Percentiles rank a stretch among this genome's conserved stretches.
Evolutionary conservation across 2,888 invertebrate genomes (phyloP).

Genomic region (Abscondita cerata): DNA sequence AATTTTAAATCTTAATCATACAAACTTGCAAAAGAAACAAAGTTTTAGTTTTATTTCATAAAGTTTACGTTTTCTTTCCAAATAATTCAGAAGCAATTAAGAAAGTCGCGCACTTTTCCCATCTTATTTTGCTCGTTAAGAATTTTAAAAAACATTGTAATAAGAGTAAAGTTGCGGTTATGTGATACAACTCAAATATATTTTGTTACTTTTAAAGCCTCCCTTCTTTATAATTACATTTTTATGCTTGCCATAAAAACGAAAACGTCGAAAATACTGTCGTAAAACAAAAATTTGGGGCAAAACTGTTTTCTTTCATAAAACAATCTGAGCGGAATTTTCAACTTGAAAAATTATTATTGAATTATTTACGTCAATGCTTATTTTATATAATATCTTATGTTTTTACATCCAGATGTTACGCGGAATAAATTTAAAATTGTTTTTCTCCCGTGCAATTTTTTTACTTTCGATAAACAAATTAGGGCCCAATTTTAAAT

Average conservation of each 20-base stretch:
- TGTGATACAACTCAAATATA: slow-evolving; percentile 18
- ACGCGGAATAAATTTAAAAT: too few relatives aligned
- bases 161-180: background rate
- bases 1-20: background rate
- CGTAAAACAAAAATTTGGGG: slow-evolving; percentile 23
- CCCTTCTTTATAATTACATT: slow-evolving; percentile 27
- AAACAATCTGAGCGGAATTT: slow-evolving; percentile 12
- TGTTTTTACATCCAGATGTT: too few relatives aligned
- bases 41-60: slow-evolving; percentile 2
- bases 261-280: slow-evolving; percentile 25
- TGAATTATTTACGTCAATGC: too few relatives aligned
- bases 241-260: slow-evolving; percentile 25
- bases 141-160: slow-evolving; percentile 19
- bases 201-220: slow-evolving; percentile 23
- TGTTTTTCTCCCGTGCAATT: too few relatives aligned
- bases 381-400: background rate
- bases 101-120: slow-evolving; percentile 7
- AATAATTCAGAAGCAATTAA: slow-evolving; percentile 19
- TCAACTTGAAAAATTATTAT: background rate
- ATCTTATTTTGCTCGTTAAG: slow-evolving; percentile 13
- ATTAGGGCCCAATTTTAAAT: too few relatives aligned
- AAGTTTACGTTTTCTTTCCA: slow-evolving; percentile 6
- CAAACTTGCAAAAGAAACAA: background rate
- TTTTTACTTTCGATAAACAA: too few relatives aligned
- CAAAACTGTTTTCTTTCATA: slow-evolving; percentile 18